Evolutionary conservation across 2,113 vertebrate species (phyloP).

Genomic region (Corvus cornix): DNA sequence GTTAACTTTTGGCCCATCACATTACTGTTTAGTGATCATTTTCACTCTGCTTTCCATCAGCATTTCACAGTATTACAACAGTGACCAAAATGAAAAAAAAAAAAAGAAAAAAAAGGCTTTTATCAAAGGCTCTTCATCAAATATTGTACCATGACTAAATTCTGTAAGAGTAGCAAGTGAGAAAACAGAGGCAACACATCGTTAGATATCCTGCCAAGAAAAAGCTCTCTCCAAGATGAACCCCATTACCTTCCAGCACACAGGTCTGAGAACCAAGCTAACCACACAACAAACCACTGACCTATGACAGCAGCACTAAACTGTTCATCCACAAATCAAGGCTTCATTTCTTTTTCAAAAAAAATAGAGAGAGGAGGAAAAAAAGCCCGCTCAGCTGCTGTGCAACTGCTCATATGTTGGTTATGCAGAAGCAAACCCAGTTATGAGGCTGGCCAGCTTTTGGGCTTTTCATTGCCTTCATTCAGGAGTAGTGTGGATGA

Average conservation of each 20-base stretch:
- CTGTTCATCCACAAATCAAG: neutral
- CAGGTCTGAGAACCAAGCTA: conserved; percentile 57
- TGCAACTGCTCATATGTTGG: neutral
- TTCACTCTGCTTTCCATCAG: conserved; percentile 8
- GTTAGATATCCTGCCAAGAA: conserved; percentile 48
- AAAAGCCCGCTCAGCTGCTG: neutral
- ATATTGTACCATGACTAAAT: conserved; percentile 31
- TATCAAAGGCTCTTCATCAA: conserved; percentile 35
- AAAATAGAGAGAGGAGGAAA: fast-evolving
- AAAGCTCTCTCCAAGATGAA: conserved; percentile 33
- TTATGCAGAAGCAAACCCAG: neutral
- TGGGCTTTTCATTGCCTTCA: neutral
- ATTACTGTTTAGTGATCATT: neutral
- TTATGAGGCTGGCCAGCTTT: neutral
- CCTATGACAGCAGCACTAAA: conserved; percentile 1
- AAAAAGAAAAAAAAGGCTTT: neutral
- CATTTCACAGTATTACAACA: conserved; percentile 25
- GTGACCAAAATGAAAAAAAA: neutral
- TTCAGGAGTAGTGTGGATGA: neutral
- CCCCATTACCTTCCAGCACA: conserved; percentile 54
- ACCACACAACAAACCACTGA: conserved; percentile 56
- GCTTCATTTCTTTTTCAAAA: neutral
- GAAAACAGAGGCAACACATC: conserved; percentile 22
- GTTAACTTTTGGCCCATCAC: neutral
- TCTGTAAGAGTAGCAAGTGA: conserved; percentile 21